Percentiles rank a stretch among this genome's conserved stretches.
These are phyloP conservation scores for Invenusta paracnida DNA, from an alignment of 2,888 invertebrate species.

Conservation along the genomic window DNA sequence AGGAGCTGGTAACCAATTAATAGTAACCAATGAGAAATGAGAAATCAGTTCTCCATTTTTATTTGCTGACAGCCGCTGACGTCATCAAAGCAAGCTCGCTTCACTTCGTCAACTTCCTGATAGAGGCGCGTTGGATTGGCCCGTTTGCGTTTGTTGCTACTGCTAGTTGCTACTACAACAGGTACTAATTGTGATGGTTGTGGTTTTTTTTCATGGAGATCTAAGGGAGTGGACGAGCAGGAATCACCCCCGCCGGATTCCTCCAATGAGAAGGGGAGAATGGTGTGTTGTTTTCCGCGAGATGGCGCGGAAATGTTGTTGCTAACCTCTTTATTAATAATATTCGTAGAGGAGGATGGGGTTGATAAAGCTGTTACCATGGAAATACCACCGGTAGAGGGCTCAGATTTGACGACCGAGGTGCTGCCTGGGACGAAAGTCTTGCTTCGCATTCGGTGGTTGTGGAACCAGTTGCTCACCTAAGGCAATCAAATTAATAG, in stretches of 20 bases:
- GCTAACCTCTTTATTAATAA: background rate
- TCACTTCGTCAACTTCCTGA: background rate
- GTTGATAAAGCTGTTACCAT: background rate
- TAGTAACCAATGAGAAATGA: too few species aligned
- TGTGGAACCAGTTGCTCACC: conserved; percentile 96
- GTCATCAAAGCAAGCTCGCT: background rate
- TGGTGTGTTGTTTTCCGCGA: too few species aligned
- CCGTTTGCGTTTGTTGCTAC: conserved; percentile 30
- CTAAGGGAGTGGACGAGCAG: background rate
- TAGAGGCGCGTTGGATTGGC: background rate
- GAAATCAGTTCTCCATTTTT: too few species aligned
- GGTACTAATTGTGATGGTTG: background rate
- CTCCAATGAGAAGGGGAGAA: too few species aligned
- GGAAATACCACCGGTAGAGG: background rate
- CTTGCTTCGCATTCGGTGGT: conserved; percentile 94
- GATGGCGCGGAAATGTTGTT: background rate
- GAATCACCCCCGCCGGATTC: conserved; percentile 53
- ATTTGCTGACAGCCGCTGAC: too few species aligned
- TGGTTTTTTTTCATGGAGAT: background rate
- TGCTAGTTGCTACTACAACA: too few species aligned
- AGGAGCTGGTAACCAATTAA: too few species aligned
- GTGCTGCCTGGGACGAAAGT: background rate
- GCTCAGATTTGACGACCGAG: background rate
- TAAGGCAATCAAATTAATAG: too few species aligned
- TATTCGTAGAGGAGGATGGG: conserved; percentile 69